Percentiles rank a stretch among this genome's conserved stretches.
Evolutionary conservation across 2,888 invertebrate species (phyloP).

Genomic region (Ectemnius lituratus): DNA sequence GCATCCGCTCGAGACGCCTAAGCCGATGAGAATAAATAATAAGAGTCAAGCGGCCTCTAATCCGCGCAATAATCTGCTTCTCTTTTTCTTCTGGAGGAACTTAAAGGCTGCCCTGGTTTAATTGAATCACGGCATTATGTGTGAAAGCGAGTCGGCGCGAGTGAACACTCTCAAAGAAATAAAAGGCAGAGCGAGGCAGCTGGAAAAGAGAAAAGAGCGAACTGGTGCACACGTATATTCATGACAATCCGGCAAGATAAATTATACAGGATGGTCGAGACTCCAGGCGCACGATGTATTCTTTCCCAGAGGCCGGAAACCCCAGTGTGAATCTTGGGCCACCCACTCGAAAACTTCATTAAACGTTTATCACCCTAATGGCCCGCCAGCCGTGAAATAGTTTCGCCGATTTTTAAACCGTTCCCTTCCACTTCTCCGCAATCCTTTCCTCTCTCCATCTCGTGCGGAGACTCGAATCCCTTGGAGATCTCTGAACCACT

Average conservation of each 20-base stretch:
- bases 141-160: background rate
- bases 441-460: conserved; percentile 15
- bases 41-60: too few species aligned
- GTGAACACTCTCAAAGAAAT: background rate
- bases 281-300: background rate
- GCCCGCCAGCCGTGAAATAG: conserved; percentile 33
- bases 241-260: conserved; percentile 20
- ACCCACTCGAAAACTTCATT: conserved; percentile 40
- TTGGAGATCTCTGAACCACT: too few species aligned
- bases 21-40: conserved; percentile 1
- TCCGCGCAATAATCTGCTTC: too few species aligned
- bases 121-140: conserved; percentile 5
- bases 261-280: conserved; percentile 9
- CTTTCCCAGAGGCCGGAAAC: conserved; percentile 19
- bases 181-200: background rate
- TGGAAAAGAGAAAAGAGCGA: background rate
- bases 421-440: background rate
- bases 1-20: background rate
- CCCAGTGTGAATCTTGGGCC: conserved; percentile 22
- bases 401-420: conserved; percentile 45
- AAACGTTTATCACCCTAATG: conserved; percentile 50
- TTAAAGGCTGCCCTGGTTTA: background rate
- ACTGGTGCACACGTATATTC: background rate
- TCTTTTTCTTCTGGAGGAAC: background rate
- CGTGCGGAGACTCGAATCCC: background rate